phyloP scores from a whole-genome alignment of 1,140 invertebrate genomes.

The Caenorhabditis briggsae region DNA sequence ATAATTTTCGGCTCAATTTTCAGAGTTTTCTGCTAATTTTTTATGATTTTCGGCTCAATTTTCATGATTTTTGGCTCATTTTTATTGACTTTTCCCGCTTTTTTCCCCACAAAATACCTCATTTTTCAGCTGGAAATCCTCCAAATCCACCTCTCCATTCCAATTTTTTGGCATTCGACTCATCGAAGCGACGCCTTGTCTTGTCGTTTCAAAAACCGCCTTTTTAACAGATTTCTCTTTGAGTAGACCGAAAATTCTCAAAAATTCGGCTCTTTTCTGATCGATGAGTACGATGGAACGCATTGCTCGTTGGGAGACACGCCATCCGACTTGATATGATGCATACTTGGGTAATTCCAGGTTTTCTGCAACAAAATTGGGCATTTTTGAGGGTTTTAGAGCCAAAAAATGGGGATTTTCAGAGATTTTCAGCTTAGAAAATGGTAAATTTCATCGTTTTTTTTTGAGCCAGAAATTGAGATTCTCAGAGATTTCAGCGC shows the following conservation, averaged over 20 bases:
- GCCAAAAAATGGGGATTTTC: background rate
- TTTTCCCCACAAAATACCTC: too few relatives aligned
- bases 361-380: conserved; percentile 1
- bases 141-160: background rate
- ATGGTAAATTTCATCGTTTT: background rate
- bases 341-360: conserved; percentile 16
- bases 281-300: background rate
- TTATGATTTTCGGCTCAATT: too few relatives aligned
- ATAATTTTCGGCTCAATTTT: too few relatives aligned
- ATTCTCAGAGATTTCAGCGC: background rate
- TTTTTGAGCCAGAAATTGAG: background rate
- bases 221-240: background rate
- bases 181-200: background rate
- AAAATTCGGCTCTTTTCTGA: background rate
- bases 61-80: too few relatives aligned
- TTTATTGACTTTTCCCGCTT: too few relatives aligned
- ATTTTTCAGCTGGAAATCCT: too few relatives aligned
- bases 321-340: background rate
- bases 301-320: background rate
- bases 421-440: background rate
- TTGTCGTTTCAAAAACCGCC: background rate
- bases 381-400: background rate
- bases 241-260: background rate
- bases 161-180: conserved; percentile 1
- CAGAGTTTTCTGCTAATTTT: too few relatives aligned